phyloP scores from a whole-genome alignment of 2,113 vertebrate genomes.

The Dendrocopos noguchii region DNA sequence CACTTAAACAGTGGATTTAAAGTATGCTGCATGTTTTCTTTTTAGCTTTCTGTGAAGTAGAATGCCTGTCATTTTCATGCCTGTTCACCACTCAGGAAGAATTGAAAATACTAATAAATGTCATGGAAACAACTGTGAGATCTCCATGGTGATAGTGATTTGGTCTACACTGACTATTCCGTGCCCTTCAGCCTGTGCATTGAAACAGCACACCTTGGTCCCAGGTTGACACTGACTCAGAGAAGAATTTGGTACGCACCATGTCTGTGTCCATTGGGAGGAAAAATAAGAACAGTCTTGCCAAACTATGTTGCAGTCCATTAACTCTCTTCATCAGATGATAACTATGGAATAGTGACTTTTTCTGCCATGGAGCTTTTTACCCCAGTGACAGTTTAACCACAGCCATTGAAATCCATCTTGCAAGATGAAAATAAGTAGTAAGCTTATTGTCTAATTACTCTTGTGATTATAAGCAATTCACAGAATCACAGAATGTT shows the following conservation, averaged over 20 bases:
- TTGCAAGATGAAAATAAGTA: not conserved
- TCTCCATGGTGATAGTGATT: not conserved
- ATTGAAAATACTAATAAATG: not conserved
- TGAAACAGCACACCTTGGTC: not conserved
- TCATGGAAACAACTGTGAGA: not conserved
- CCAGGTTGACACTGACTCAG: not conserved
- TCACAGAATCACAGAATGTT: too few relatives aligned
- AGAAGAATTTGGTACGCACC: not conserved
- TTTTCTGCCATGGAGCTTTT: not conserved
- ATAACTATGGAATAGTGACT: not conserved
- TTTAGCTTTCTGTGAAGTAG: not conserved
- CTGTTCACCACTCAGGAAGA: not conserved
- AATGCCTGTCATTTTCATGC: not conserved
- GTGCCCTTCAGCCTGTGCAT: not conserved
- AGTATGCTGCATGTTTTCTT: not conserved
- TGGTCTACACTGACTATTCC: not conserved
- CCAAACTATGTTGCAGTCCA: not conserved
- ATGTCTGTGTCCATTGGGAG: not conserved
- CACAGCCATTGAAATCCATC: not conserved
- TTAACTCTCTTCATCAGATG: not conserved
- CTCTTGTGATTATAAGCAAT: not conserved
- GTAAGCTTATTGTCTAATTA: not conserved
- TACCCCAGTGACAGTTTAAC: not conserved
- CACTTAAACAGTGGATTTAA: not conserved
- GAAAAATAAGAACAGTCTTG: not conserved